Evolutionary conservation across 2,797 vertebrate genomes (phyloP), one percentile per base, ranked within the genome.

Genomic region (Melanotaenia boesemani): DNA sequence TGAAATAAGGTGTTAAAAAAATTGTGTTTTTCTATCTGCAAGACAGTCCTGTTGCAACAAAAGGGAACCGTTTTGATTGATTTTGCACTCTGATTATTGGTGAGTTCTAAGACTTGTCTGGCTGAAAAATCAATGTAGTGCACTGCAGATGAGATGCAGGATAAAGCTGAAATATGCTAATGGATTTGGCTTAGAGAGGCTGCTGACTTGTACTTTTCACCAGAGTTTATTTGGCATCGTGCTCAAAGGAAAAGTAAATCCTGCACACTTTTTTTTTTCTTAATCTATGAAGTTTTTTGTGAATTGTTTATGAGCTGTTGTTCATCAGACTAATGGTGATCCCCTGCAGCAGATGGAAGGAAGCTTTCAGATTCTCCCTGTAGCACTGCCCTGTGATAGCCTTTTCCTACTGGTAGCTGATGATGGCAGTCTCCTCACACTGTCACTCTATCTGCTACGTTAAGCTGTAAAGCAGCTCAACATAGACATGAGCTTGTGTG

Each of bases 311-410:
- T 22, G 15, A 60, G 18, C 20, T 63, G 32, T 24, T 41, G 9
- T 63, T 75, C 16, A 63, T 36, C 22, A 50, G 52, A 55, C 24
- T 30, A 24, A 6, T 70, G 26, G 22, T 0, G n/a, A 50, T 39
- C 39, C 57, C 37, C 62, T 57, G 58, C 60, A 66, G 64, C 46
- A 20, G 80, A 81, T 64, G 28, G 60, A 64, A 76, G 67, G 50
- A 22, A 39, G 58, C 46, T 79, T 81, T 83, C 44, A 75, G 22
- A 52, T 74, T 76, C 74, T 83, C 77, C 55, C 69, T 44, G 44
- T 36, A 26, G 57, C 37, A 57, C 60, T 67, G 67, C 76, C 62
- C n/a, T 80, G 59, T 8, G 13, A 61, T 2, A 20, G 37, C 59
- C 54, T 76, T 11, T 57, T 70, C 63, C 44, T 37, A 7, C 44